Base-by-base conservation (phyloP, 2,888 invertebrate species). In the Mechanitis mazaeus region DNA sequence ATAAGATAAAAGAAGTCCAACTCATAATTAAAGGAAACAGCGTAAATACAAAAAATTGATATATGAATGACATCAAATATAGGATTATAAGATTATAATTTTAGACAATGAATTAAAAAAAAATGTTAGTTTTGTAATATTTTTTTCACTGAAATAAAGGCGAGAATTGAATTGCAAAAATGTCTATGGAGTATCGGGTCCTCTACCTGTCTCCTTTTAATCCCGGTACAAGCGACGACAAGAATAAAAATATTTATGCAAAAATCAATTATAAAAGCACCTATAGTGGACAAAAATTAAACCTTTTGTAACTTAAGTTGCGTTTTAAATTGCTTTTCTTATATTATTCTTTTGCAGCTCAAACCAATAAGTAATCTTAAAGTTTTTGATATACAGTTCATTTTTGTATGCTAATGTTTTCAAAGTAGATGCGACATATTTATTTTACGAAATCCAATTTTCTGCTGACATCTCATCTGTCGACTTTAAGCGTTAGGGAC, bases 391-490 rank as follows among this genome's bases (percentile, higher is more conserved):
- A 55, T 67, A 78, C 67, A 71, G 75, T 72, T 65, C 65, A 65
- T 65, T 78, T 78, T 81, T 46, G 64, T 50, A 64, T 33, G 38
- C 55, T 60, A 63, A 74, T 79, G 79, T 81, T 80, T 2, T 81
- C 80, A 80, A 83, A 81, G 80, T 79, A 78, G 81, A 82, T 81
- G 81, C 80, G 87, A 88, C 88, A 88, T 88, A 87, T 90, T 90
- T 90, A 90, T 89, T 89, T 88, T 87, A 84, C 86, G 77, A 87
- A 90, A 90, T 90, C 90, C 90, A 89, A 90, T 90, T 90, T 90
- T 89, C 88, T 88, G 88, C 88, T 84, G 90, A 88, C 90, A 85
- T 87, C 82, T 88, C 87, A 87, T 85, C 88, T 89, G 90, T 90
- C 89, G 86, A 80, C 89, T 90, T 89, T 88, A 87, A 87, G 78